Evolutionary conservation across 1,140 invertebrate genomes (phyloP).

Genomic region (Apis florea): DNA sequence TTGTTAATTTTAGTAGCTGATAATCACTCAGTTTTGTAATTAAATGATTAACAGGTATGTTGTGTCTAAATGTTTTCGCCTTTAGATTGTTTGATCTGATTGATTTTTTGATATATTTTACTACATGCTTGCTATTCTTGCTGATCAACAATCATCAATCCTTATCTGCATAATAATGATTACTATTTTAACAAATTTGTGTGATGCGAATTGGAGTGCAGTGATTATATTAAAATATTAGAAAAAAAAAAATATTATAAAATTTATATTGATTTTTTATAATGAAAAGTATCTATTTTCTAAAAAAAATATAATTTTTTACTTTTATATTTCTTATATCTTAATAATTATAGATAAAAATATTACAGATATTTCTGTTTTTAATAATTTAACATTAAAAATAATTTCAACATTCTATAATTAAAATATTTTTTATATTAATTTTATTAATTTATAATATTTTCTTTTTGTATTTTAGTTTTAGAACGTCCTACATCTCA

Average conservation of each 20-base stretch:
- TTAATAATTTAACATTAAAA: slow-evolving; percentile 32
- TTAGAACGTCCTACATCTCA: slow-evolving; percentile 92
- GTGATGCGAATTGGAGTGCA: slow-evolving; percentile 60
- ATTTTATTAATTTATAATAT: not conserved
- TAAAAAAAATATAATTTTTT: slow-evolving; percentile 13
- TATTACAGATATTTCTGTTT: slow-evolving; percentile 8
- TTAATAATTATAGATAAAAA: slow-evolving; percentile 21
- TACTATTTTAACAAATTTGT: slow-evolving; percentile 54
- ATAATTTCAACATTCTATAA: slow-evolving; percentile 6
- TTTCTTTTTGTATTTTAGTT: slow-evolving; percentile 82
- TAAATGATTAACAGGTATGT: slow-evolving; percentile 57
- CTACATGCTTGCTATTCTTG: slow-evolving; percentile 42
- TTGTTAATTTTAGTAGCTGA: slow-evolving; percentile 49
- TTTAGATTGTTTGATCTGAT: slow-evolving; percentile 43
- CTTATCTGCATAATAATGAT: slow-evolving; percentile 36
- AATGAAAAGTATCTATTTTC: not conserved
- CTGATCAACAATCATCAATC: slow-evolving; percentile 31
- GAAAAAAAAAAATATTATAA: slow-evolving; percentile 5
- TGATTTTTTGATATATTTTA: slow-evolving; percentile 37
- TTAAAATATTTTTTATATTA: not conserved
- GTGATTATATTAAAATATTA: slow-evolving; percentile 56
- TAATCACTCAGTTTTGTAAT: slow-evolving; percentile 43
- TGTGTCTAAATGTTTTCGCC: slow-evolving; percentile 49
- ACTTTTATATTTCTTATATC: slow-evolving; percentile 24
- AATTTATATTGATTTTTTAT: not conserved